Evolutionary conservation across 2,797 vertebrate genomes (phyloP).

Genomic region (Coregonus sp.): DNA sequence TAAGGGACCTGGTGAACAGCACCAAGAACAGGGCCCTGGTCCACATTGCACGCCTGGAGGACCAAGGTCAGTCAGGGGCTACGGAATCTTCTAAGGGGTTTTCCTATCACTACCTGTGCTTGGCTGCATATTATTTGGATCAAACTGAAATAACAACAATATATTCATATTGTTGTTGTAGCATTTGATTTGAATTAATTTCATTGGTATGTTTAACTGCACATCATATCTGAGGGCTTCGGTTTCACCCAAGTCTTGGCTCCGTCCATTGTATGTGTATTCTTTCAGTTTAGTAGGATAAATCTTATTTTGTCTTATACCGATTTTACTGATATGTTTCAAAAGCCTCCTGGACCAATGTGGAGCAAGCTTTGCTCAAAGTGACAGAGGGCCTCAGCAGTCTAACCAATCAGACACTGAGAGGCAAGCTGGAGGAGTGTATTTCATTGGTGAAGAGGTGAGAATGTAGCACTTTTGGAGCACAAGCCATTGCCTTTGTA

Average conservation of each 20-base stretch:
- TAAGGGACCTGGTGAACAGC: constrained; percentile 82
- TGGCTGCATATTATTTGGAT: no score
- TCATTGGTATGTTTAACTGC: not conserved
- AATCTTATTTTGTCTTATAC: not conserved
- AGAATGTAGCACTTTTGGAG: constrained; percentile 20
- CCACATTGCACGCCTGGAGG: constrained; percentile 93
- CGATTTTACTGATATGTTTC: not conserved
- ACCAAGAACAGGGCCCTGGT: constrained; percentile 93
- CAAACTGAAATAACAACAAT: not conserved
- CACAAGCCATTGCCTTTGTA: not conserved
- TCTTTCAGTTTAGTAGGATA: not conserved
- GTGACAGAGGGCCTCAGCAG: constrained; percentile 81
- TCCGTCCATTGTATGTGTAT: not conserved
- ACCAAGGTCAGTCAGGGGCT: constrained; percentile 77
- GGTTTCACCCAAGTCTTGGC: not conserved
- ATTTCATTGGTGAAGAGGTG: constrained; percentile 89
- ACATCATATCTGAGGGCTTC: not conserved
- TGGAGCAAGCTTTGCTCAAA: constrained; percentile 87
- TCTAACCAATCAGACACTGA: constrained; percentile 78
- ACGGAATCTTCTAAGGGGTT: not conserved
- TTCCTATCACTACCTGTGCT: not conserved
- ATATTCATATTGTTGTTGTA: not conserved
- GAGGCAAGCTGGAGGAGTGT: constrained; percentile 84
- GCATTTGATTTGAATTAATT: no score
- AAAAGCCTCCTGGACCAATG: constrained; percentile 87